A percentile compares a stretch with the other conserved stretches of the same genome.
phyloP scores from a whole-genome alignment of 2,113 vertebrate genomes.

The Nerophis lumbriciformis region DNA sequence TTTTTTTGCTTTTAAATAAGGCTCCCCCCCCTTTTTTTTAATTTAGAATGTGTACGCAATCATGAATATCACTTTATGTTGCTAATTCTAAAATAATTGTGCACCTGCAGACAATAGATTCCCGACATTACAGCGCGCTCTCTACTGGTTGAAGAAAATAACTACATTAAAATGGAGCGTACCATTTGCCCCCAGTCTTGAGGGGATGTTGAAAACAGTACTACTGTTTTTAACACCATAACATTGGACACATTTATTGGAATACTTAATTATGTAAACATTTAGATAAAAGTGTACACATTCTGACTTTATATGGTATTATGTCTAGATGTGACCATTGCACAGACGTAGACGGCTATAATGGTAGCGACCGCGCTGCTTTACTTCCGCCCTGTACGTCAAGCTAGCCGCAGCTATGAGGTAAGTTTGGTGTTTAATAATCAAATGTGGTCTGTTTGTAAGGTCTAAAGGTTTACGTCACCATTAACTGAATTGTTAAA shows the following conservation, averaged over 20 bases:
- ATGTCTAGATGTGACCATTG: accelerated
- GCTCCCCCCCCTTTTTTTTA: too few relatives aligned
- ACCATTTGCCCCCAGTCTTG: constrained; percentile 18
- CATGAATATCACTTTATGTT: too few relatives aligned
- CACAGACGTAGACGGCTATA: neutral
- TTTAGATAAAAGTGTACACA: neutral
- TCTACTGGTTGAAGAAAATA: constrained; percentile 4
- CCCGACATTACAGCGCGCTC: neutral
- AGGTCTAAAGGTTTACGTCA: accelerated
- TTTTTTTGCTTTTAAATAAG: too few relatives aligned
- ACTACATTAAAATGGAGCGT: constrained; percentile 8
- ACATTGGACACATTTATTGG: accelerated
- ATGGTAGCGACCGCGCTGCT: constrained; percentile 14
- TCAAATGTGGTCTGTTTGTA: neutral
- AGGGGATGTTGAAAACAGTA: neutral
- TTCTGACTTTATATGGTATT: neutral
- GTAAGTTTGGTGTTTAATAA: constrained; percentile 20
- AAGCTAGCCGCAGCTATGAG: constrained; percentile 54
- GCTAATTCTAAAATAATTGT: too few relatives aligned
- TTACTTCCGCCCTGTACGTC: constrained; percentile 26
- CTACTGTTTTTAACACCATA: too few relatives aligned
- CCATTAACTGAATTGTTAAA: neutral
- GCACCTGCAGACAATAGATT: neutral
- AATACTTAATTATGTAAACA: accelerated
- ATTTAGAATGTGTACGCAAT: too few relatives aligned